Percentiles rank a stretch among this genome's conserved stretches.
phyloP scores from a whole-genome alignment of 2,113 vertebrate species.

The Gymnorhina tibicen region DNA sequence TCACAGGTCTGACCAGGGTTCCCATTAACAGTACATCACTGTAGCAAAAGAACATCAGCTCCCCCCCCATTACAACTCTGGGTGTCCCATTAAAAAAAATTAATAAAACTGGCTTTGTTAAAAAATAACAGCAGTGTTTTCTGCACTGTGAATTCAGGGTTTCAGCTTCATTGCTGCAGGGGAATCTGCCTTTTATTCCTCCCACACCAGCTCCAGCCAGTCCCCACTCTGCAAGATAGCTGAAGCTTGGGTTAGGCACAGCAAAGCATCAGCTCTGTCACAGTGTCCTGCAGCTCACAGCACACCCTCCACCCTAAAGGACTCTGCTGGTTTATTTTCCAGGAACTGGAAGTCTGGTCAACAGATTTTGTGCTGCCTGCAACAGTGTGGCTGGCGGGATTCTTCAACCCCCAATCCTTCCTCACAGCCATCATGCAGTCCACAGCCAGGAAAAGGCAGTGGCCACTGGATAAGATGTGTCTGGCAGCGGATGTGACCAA shows the following conservation, averaged over 20 bases:
- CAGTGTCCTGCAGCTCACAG: not conserved
- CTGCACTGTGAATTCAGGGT: not conserved
- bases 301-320: not conserved
- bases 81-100: not conserved
- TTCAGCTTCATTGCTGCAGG: not conserved
- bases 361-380: slow-evolving; percentile 74
- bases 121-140: not conserved
- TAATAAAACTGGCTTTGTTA: not conserved
- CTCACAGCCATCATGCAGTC: slow-evolving; percentile 79
- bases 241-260: not conserved
- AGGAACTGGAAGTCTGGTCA: slow-evolving; percentile 78
- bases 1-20: not conserved
- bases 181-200: not conserved
- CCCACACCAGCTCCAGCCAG: not conserved
- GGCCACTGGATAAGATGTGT: slow-evolving; percentile 80
- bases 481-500: slow-evolving; percentile 77
- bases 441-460: slow-evolving; percentile 76
- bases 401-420: slow-evolving; percentile 82
- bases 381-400: slow-evolving; percentile 73
- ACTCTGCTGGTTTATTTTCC: not conserved
- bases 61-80: not conserved
- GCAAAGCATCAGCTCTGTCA: not conserved
- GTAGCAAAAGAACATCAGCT: not conserved
- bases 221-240: not conserved
- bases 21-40: not conserved